phyloP scores from a whole-genome alignment of 2,113 vertebrate genomes.

The Pteropus alecto region DNA sequence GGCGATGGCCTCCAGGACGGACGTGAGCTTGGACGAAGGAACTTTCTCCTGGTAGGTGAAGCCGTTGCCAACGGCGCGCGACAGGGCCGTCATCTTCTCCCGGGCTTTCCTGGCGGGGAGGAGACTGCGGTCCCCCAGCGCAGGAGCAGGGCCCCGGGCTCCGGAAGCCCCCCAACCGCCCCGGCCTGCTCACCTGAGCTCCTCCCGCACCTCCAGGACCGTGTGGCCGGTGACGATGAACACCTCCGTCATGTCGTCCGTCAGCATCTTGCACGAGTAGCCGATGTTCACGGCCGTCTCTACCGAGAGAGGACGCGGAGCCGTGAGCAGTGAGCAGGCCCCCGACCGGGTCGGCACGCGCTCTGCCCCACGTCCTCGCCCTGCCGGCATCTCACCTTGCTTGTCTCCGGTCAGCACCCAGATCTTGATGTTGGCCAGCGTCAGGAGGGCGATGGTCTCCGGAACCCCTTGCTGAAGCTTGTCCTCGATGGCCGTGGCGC shows the following conservation, averaged over 20 bases:
- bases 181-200: constrained; percentile 86
- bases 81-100: constrained; percentile 88
- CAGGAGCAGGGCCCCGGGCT: not conserved
- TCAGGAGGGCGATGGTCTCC: constrained; percentile 93
- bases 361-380: not conserved
- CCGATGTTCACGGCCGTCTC: constrained; percentile 96
- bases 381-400: constrained; percentile 85
- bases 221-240: constrained; percentile 93
- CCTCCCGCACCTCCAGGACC: constrained; percentile 92
- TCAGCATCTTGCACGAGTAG: constrained; percentile 98
- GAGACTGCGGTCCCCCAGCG: not conserved
- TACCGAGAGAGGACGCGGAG: constrained; percentile 59
- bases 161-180: fast-evolving
- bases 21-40: constrained; percentile 78
- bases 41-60: constrained; percentile 81
- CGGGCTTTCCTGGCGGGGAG: constrained; percentile 87
- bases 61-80: constrained; percentile 82
- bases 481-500: constrained; percentile 95
- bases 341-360: not conserved
- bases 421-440: constrained; percentile 95
- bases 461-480: constrained; percentile 96
- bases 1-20: constrained; percentile 89
- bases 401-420: constrained; percentile 98
- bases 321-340: not conserved
- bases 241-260: constrained; percentile 92